These are phyloP conservation scores for Calliphora vomitoria DNA, from an alignment of 2,888 invertebrate genomes.

Conservation along the genomic window DNA sequence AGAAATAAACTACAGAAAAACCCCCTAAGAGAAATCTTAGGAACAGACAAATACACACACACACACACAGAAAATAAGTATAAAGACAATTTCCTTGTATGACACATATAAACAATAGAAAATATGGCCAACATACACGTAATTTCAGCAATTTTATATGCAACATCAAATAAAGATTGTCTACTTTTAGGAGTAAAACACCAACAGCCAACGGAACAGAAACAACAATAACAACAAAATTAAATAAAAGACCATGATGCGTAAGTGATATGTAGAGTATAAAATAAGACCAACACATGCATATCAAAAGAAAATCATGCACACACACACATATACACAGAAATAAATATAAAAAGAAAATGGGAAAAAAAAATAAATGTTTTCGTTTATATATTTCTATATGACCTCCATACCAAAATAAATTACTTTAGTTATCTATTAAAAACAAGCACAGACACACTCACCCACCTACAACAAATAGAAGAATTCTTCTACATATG, in stretches of 20 bases:
- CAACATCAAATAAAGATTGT: slow-evolving; percentile 58
- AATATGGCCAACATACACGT: slow-evolving; percentile 60
- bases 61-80: background rate
- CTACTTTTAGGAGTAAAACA: slow-evolving; percentile 48
- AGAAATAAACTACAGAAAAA: slow-evolving; percentile 38
- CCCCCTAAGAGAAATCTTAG: slow-evolving; percentile 4
- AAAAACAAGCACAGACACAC: slow-evolving; percentile 59
- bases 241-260: slow-evolving; percentile 63
- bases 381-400: slow-evolving; percentile 64
- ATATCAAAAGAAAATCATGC: slow-evolving; percentile 19
- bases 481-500: background rate
- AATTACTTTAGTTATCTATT: slow-evolving; percentile 83
- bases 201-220: background rate
- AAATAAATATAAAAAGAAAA: background rate
- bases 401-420: slow-evolving; percentile 83
- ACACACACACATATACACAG: slow-evolving; percentile 5
- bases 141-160: slow-evolving; percentile 67
- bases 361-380: slow-evolving; percentile 38
- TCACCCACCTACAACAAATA: background rate
- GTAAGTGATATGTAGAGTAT: slow-evolving; percentile 64
- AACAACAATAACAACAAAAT: slow-evolving; percentile 3
- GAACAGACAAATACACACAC: background rate
- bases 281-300: slow-evolving; percentile 32
- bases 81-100: slow-evolving; percentile 60
- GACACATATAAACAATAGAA: slow-evolving; percentile 60